phyloP scores from a whole-genome alignment of 92 coral and sea anemone genomes.

The Palythoa caribaeorum region DNA sequence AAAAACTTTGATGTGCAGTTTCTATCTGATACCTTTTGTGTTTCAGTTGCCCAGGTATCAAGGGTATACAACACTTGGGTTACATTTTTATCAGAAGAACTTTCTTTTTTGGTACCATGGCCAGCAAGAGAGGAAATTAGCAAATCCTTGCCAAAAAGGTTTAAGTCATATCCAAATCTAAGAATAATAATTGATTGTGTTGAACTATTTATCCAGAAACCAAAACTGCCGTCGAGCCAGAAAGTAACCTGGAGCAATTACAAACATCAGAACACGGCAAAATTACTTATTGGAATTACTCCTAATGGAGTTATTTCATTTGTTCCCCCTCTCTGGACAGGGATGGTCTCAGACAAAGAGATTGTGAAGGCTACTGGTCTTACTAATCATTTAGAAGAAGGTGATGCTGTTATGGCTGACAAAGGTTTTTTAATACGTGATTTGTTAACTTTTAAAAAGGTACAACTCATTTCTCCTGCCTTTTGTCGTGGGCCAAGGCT shows the following conservation, averaged over 20 bases:
- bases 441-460: slow-evolving; percentile 65
- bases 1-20: slow-evolving; percentile 74
- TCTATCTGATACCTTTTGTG: slow-evolving; percentile 63
- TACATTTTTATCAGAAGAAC: slow-evolving; percentile 71
- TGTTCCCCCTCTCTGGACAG: slow-evolving; percentile 75
- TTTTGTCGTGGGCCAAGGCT: slow-evolving; percentile 69
- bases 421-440: slow-evolving; percentile 66
- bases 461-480: slow-evolving; percentile 74
- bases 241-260: slow-evolving; percentile 78
- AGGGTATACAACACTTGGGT: slow-evolving; percentile 75
- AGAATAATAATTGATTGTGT: slow-evolving; percentile 70
- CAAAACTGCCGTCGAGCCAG: slow-evolving; percentile 60
- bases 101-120: slow-evolving; percentile 76
- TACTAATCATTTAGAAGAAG: slow-evolving; percentile 63
- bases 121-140: slow-evolving; percentile 63
- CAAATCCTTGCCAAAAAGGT: slow-evolving; percentile 60
- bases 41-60: slow-evolving; percentile 59
- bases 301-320: slow-evolving; percentile 76
- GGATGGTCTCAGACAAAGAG: slow-evolving; percentile 69
- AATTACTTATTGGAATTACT: slow-evolving; percentile 71
- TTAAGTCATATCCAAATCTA: slow-evolving; percentile 60
- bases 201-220: slow-evolving; percentile 66
- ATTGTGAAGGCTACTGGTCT: slow-evolving; percentile 72
- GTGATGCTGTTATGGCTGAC: slow-evolving; percentile 77
- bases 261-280: slow-evolving; percentile 70